Evolutionary conservation across 2,113 vertebrate species (phyloP), one percentile per base, ranked within the genome.

Genomic region (Anarrhichthys ocellatus): DNA sequence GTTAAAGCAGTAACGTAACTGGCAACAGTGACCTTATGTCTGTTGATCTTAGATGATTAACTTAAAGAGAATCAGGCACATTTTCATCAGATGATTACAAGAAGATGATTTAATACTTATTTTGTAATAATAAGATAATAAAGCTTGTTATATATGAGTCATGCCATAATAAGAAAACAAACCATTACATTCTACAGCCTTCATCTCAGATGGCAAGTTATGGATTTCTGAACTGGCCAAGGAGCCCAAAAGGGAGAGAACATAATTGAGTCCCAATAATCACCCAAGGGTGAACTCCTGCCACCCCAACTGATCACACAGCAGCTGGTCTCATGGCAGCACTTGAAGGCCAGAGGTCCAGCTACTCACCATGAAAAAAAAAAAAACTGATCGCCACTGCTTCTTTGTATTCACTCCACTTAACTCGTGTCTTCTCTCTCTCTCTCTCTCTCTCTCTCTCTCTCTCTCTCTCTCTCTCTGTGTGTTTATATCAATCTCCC

Each of bases 71-170:
- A 48, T 66, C 10, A 27, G 64, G 9, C 46, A 54, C 22, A 27
- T 71, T 75, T 77, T 38, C 14, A 64, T 78, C 14, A 50, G 54
- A 82, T 65, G 65, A 68, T 42, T 64, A 76, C 6, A 11, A 68
- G 34, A 58, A 56, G 66, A 72, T 42, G 27, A 64, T 72, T n/a
- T 17, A 29, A 32, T 13, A 44, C 11, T 44, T 13, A 9, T n/a
- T 52, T 52, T n/a, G 20, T 3, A 52, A 22, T 22, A 52, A 18
- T 18, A 20, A 20, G 14, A 15, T 4, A 44, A 44, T 15, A 15
- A 10, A 27, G 4, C 29, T 46, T 13, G 17, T 70, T 73, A 14
- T 9, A 29, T 1, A 44, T 32, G 38, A n/a, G 68, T 65, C 1
- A 6, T 24, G 17, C 48, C 29, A 54, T 63, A 29, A 36, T 9